phyloP scores from a whole-genome alignment of 1,140 invertebrate species.

The Neodiprion fabricii region DNA sequence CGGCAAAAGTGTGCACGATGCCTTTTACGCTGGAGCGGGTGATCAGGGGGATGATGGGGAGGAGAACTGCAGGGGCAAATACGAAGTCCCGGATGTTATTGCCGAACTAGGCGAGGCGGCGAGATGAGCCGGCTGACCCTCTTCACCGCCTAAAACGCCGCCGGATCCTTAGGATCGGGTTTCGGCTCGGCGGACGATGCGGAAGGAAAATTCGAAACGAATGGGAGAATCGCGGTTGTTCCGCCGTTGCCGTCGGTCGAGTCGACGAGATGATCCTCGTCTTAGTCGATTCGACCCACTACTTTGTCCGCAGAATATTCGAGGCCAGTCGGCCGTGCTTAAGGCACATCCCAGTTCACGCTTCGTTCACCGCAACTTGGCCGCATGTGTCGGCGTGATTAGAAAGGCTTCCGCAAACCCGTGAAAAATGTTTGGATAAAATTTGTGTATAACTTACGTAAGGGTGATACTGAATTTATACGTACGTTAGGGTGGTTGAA shows the following conservation, averaged over 20 bases:
- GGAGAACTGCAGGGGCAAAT: background rate
- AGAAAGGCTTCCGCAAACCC: no score
- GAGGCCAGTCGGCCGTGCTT: background rate
- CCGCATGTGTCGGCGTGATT: no score
- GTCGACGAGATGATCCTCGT: conserved; percentile 1
- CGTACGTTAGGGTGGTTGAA: no score
- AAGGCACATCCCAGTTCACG: background rate
- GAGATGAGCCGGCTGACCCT: background rate
- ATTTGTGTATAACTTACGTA: no score
- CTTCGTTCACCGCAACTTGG: background rate
- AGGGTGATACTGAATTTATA: no score
- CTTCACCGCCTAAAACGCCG: background rate
- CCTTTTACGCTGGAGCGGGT: no score
- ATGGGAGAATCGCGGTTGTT: background rate
- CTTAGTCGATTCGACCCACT: background rate
- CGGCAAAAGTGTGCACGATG: no score
- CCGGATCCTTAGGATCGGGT: no score
- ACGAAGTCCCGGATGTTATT: background rate
- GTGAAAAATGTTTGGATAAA: no score
- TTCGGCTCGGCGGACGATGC: background rate
- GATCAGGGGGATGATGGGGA: no score
- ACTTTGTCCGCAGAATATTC: background rate
- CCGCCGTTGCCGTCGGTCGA: background rate
- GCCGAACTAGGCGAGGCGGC: background rate
- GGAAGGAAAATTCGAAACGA: background rate